Percentiles rank a stretch among this genome's conserved stretches.
phyloP scores from a whole-genome alignment of 2,797 vertebrate species.

The Tragopan temminckii region DNA sequence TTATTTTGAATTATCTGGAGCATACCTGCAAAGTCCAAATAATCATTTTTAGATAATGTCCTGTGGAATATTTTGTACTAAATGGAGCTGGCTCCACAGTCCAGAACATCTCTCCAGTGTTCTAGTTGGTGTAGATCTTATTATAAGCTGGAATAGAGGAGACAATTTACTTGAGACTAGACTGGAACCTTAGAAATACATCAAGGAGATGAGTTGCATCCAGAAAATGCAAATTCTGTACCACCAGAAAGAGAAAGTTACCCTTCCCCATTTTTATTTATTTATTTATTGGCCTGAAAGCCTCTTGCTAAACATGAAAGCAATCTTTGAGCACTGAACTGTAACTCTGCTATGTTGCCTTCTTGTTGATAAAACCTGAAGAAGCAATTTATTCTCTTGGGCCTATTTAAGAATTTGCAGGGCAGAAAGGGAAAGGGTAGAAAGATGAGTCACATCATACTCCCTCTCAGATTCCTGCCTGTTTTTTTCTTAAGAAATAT shows the following conservation, averaged over 20 bases:
- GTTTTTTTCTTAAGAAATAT: not conserved
- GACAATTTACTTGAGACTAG: not conserved
- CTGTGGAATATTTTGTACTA: not conserved
- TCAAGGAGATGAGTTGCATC: not conserved
- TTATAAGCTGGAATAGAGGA: not conserved
- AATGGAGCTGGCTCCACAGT: not conserved
- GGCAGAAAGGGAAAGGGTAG: not conserved
- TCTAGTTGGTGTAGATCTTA: not conserved
- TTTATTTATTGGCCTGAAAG: conserved; percentile 13
- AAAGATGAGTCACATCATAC: not conserved
- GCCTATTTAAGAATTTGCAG: conserved; percentile 37
- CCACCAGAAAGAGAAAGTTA: not conserved
- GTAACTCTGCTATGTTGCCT: conserved; percentile 34
- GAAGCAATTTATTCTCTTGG: conserved; percentile 46
- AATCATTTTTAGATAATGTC: not conserved
- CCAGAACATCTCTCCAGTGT: not conserved
- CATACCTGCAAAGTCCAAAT: not conserved
- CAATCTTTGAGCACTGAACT: conserved; percentile 46
- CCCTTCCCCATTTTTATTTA: not conserved
- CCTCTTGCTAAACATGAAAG: not conserved
- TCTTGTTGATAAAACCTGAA: conserved; percentile 61
- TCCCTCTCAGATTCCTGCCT: not conserved
- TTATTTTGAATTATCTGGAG: not conserved
- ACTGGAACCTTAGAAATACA: conserved; percentile 12
- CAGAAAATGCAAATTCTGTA: conserved; percentile 10